Percentiles rank a stretch among this genome's conserved stretches.
These are phyloP conservation scores for Eira barbara DNA, from an alignment of 2,113 vertebrate species.

Conservation along the genomic window DNA sequence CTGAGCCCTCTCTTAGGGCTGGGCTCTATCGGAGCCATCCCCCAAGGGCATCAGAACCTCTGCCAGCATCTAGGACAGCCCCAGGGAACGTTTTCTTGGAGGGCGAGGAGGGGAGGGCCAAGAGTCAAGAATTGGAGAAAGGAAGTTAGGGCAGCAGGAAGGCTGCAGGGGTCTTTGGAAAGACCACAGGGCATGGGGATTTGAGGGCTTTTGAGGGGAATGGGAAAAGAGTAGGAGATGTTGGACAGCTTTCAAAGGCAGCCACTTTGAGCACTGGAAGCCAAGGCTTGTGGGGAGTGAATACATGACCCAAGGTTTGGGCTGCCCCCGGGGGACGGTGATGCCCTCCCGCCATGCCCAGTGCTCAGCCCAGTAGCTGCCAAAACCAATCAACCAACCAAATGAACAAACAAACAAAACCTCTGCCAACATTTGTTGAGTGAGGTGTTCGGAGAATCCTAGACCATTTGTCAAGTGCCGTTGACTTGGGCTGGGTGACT, in stretches of 20 bases:
- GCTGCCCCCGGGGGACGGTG: not conserved
- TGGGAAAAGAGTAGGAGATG: not conserved
- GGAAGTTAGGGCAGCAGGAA: not conserved
- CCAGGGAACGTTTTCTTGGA: not conserved
- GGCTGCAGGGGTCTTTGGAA: not conserved
- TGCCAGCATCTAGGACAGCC: not conserved
- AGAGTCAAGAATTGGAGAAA: not conserved
- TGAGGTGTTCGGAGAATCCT: rapidly evolving
- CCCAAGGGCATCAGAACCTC: not conserved
- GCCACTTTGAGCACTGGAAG: not conserved
- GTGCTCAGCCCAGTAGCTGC: not conserved
- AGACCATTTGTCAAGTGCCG: not conserved
- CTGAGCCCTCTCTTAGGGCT: not conserved
- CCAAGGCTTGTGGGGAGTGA: not conserved
- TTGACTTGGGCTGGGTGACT: not conserved
- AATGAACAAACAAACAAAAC: not conserved
- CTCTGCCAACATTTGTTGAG: not conserved
- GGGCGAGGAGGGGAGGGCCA: not conserved
- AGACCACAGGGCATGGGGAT: not conserved
- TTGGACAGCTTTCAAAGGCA: not conserved
- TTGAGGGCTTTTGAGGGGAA: not conserved
- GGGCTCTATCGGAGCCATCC: not conserved
- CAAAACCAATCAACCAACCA: not conserved
- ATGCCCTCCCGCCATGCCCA: not conserved
- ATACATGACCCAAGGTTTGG: rapidly evolving